Conservation (phyloP, 2,113 vertebrate genomes). For the Otolemur garnettii region DNA sequence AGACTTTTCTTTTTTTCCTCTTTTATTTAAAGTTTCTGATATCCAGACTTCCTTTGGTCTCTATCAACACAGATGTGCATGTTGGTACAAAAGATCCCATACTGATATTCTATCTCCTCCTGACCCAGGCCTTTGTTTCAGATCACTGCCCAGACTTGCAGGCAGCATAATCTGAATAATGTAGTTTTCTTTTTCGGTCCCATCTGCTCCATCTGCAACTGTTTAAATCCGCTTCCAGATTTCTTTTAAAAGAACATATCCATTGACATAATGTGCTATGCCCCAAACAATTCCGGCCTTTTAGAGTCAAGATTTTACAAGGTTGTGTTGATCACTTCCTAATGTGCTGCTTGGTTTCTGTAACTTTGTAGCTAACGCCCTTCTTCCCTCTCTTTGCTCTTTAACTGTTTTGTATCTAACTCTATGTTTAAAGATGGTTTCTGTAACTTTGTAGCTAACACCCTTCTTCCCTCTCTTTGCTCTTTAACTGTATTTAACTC, state of each 20-base stretch:
- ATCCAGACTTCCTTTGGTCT: background rate
- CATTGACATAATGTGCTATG: conserved; percentile 24
- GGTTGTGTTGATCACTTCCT: background rate
- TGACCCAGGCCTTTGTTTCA: conserved; percentile 43
- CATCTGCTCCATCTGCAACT: conserved; percentile 67
- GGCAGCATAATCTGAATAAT: conserved; percentile 50
- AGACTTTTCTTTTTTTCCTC: background rate
- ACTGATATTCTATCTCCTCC: background rate
- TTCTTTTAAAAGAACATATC: conserved; percentile 56
- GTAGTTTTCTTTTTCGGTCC: conserved; percentile 13
- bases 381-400: background rate
- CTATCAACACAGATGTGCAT: background rate
- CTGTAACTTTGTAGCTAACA: background rate
- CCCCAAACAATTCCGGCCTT: conserved; percentile 18
- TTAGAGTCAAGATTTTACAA: conserved; percentile 18
- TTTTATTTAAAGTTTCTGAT: conserved; percentile 43
- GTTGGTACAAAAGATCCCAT: background rate
- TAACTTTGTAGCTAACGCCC: background rate
- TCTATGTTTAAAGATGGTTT: background rate
- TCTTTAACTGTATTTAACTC: background rate
- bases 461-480: background rate
- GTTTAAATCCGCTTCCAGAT: conserved; percentile 62
- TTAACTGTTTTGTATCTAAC: background rate
- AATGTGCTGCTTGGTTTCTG: background rate
- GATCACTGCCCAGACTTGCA: background rate